phyloP scores from a whole-genome alignment of 1,140 invertebrate genomes.

The Andrena cerasifolii region DNA sequence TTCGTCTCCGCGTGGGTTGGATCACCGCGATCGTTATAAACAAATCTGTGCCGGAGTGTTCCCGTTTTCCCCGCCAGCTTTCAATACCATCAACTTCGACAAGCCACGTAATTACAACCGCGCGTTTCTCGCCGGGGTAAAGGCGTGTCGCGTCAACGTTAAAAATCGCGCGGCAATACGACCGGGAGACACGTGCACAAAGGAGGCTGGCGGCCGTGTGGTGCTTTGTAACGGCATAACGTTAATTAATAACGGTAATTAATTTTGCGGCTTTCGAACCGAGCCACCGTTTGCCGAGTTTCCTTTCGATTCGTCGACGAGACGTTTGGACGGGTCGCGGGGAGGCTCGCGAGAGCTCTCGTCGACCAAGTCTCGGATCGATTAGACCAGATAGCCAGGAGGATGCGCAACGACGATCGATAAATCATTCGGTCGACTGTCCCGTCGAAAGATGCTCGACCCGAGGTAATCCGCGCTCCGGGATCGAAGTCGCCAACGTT shows the following conservation, averaged over 20 bases:
- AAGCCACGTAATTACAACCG: neutral
- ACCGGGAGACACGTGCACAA: neutral
- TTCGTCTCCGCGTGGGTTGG: too few species aligned
- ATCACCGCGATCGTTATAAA: too few species aligned
- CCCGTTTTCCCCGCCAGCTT: neutral
- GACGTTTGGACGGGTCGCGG: too few species aligned
- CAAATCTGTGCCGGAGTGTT: neutral
- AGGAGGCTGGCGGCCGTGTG: neutral
- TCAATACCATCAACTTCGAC: neutral
- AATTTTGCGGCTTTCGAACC: conserved; percentile 18
- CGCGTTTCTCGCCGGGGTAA: neutral
- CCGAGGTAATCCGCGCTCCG: too few species aligned
- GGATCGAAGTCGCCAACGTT: too few species aligned
- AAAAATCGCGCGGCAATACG: neutral
- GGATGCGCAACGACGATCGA: too few species aligned
- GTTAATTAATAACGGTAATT: conserved; percentile 51
- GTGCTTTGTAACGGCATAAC: conserved; percentile 43
- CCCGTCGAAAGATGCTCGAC: too few species aligned
- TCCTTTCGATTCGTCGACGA: neutral
- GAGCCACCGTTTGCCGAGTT: neutral
- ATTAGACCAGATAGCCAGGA: too few species aligned
- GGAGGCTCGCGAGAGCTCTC: neutral
- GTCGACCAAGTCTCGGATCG: neutral
- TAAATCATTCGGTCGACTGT: too few species aligned
- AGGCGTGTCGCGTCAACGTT: neutral